Conservation (phyloP, 1,140 invertebrate species). For the Euura lappo region DNA sequence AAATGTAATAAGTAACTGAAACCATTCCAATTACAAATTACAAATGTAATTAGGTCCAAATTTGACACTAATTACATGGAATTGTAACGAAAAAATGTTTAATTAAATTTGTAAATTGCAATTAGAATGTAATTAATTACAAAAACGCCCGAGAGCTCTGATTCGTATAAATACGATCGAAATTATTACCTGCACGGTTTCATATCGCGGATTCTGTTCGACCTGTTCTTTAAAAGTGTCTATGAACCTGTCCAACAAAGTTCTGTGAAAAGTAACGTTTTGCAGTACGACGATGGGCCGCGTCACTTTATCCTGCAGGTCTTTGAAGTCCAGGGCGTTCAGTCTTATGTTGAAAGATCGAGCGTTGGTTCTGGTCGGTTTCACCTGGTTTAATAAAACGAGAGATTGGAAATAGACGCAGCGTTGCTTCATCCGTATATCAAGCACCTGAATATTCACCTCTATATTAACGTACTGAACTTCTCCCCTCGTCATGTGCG, state of each 20-base stretch:
- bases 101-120: too few relatives aligned
- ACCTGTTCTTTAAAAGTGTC: constrained; percentile 83
- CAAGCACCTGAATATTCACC: constrained; percentile 34
- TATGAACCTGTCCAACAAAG: constrained; percentile 82
- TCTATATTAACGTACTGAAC: constrained; percentile 84
- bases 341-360: constrained; percentile 73
- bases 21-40: too few relatives aligned
- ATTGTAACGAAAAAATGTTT: too few relatives aligned
- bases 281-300: constrained; percentile 76
- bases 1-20: too few relatives aligned
- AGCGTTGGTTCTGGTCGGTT: constrained; percentile 64
- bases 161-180: too few relatives aligned
- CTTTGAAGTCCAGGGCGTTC: constrained; percentile 78
- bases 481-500: constrained; percentile 67
- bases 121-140: too few relatives aligned
- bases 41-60: too few relatives aligned
- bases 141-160: too few relatives aligned
- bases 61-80: too few relatives aligned
- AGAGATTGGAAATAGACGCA: constrained; percentile 3
- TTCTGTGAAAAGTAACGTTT: constrained; percentile 80
- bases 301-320: constrained; percentile 79
- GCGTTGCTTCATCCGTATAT: background rate
- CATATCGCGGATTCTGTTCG: constrained; percentile 72
- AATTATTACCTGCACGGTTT: constrained; percentile 66
- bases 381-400: constrained; percentile 56